Conservation (phyloP, 2,888 invertebrate species). For the Tridacna crocea region DNA sequence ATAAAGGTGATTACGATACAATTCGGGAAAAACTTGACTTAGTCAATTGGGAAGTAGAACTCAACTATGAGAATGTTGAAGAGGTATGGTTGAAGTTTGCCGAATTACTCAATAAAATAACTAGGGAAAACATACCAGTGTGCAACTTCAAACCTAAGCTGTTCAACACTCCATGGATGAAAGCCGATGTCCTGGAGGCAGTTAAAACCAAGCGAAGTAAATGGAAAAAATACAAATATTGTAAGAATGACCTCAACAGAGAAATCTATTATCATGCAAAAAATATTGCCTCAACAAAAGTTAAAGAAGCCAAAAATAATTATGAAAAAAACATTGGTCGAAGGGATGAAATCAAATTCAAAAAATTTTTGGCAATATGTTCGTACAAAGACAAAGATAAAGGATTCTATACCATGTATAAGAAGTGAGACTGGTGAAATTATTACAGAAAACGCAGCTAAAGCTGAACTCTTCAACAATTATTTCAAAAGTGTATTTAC, state of each 20-base stretch:
- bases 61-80: constrained; percentile 3
- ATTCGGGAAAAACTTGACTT: neutral
- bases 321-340: constrained; percentile 6
- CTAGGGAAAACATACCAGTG: constrained; percentile 20
- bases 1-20: constrained; percentile 14
- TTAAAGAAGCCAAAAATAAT: neutral
- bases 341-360: neutral
- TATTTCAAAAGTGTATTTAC: constrained; percentile 10
- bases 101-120: constrained; percentile 2
- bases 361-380: constrained; percentile 9
- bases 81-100: constrained; percentile 12
- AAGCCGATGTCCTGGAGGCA: constrained; percentile 2
- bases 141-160: neutral
- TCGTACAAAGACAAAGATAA: neutral
- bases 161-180: constrained; percentile 18
- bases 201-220: constrained; percentile 1
- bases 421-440: constrained; percentile 1
- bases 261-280: neutral
- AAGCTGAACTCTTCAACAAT: constrained; percentile 5
- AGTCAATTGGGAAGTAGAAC: constrained; percentile 1
- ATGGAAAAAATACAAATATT: constrained; percentile 20
- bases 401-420: neutral
- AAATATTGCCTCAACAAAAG: neutral
- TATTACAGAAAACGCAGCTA: neutral
- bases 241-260: neutral